Conservation (phyloP, 2,797 vertebrate species). For the Tokudaia tokunoshimensis region DNA sequence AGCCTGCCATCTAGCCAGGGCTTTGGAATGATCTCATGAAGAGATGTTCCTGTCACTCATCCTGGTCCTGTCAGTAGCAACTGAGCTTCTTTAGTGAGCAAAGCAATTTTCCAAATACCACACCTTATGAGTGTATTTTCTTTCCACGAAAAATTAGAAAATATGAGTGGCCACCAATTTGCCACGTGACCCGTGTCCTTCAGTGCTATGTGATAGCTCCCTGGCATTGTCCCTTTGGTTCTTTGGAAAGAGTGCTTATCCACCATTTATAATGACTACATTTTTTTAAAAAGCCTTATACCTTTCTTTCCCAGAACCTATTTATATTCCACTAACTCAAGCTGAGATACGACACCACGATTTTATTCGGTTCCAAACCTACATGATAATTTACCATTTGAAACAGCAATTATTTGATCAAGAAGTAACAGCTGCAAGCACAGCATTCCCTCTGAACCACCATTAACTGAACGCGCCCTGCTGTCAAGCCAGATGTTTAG, state of each 20-base stretch:
- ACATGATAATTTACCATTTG: constrained; percentile 77
- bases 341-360: constrained; percentile 56
- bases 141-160: constrained; percentile 21
- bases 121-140: neutral
- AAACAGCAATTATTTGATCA: constrained; percentile 83
- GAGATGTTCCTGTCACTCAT: neutral
- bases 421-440: constrained; percentile 80
- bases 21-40: neutral
- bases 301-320: constrained; percentile 65
- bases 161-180: neutral
- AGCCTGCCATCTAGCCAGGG: neutral
- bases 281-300: constrained; percentile 52
- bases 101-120: constrained; percentile 20
- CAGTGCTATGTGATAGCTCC: neutral
- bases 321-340: constrained; percentile 71
- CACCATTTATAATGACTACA: constrained; percentile 31
- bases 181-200: neutral
- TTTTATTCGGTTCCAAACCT: constrained; percentile 63
- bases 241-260: constrained; percentile 32
- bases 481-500: constrained; percentile 76
- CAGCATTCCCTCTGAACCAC: constrained; percentile 64
- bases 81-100: constrained; percentile 16
- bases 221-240: neutral
- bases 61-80: neutral
- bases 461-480: constrained; percentile 70